A percentile compares a stretch with the other conserved stretches of the same genome.
Evolutionary conservation across 2,113 vertebrate species (phyloP).

Genomic region (Tiliqua scincoides): DNA sequence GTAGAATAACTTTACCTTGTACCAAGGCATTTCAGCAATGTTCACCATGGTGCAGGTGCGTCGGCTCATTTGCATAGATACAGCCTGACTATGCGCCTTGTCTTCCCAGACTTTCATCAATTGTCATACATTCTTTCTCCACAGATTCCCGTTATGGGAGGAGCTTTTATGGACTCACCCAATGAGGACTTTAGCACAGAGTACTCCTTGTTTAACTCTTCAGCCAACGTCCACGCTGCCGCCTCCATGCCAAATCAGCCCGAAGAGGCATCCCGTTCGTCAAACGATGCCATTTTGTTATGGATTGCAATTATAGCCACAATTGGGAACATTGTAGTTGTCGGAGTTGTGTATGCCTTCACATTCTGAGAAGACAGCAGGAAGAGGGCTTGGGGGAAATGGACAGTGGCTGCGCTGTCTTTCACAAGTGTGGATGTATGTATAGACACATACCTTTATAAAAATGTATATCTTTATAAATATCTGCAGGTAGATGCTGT

Average conservation of each 20-base stretch:
- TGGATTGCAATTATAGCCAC: constrained; percentile 98
- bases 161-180: constrained; percentile 97
- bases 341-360: constrained; percentile 95
- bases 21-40: neutral
- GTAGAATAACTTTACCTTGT: neutral
- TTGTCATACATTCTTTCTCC: constrained; percentile 51
- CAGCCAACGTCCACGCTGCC: constrained; percentile 88
- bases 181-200: constrained; percentile 95
- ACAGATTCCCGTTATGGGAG: constrained; percentile 98
- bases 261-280: constrained; percentile 88
- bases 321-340: constrained; percentile 97
- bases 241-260: constrained; percentile 80
- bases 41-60: neutral
- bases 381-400: neutral
- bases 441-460: constrained; percentile 55
- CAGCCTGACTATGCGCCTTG: constrained; percentile 5
- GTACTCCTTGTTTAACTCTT: constrained; percentile 96
- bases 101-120: neutral
- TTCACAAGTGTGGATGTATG: constrained; percentile 16
- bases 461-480: constrained; percentile 66
- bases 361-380: constrained; percentile 85
- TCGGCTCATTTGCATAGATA: neutral
- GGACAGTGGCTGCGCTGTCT: constrained; percentile 32
- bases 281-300: constrained; percentile 93
- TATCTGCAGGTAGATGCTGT: constrained; percentile 44